Percentiles rank a stretch among this genome's conserved stretches.
Conservation (phyloP, 1,140 invertebrate genomes). For the Halictus rubicundus region DNA sequence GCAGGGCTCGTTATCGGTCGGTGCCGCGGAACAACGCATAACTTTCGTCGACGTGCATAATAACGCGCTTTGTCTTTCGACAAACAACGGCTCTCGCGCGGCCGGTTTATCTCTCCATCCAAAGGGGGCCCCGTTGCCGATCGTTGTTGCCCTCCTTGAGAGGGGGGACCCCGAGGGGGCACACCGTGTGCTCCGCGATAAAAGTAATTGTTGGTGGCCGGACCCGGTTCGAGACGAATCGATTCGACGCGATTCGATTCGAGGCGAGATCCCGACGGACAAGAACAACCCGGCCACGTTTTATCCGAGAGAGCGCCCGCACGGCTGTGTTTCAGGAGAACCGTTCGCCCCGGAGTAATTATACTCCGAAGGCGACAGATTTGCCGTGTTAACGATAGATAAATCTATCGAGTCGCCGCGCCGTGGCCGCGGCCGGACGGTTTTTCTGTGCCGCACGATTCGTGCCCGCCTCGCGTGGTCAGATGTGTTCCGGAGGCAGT, state of each 20-base stretch:
- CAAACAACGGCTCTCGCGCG: constrained; percentile 28
- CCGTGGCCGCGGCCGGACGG: not conserved
- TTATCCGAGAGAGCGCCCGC: too few species aligned
- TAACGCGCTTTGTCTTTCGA: constrained; percentile 54
- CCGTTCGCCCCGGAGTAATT: constrained; percentile 32
- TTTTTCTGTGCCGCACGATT: not conserved
- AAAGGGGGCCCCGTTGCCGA: not conserved
- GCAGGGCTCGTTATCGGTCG: constrained; percentile 14
- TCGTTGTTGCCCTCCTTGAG: constrained; percentile 1
- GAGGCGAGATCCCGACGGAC: constrained; percentile 38
- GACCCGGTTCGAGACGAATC: constrained; percentile 52
- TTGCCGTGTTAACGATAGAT: constrained; percentile 26
- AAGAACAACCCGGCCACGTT: not conserved
- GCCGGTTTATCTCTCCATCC: constrained; percentile 38
- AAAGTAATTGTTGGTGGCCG: constrained; percentile 51
- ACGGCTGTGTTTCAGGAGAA: too few species aligned
- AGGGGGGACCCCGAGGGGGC: not conserved
- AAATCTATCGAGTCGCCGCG: constrained; percentile 35
- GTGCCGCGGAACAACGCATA: constrained; percentile 36
- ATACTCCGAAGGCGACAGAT: constrained; percentile 35
- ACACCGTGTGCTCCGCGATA: constrained; percentile 24
- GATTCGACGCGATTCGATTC: constrained; percentile 57
- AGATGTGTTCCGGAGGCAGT: not conserved
- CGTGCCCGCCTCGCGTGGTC: not conserved
- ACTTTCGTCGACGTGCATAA: constrained; percentile 49